These are phyloP conservation scores for Macropis europaea DNA, from an alignment of 2,888 invertebrate species.

Conservation along the genomic window DNA sequence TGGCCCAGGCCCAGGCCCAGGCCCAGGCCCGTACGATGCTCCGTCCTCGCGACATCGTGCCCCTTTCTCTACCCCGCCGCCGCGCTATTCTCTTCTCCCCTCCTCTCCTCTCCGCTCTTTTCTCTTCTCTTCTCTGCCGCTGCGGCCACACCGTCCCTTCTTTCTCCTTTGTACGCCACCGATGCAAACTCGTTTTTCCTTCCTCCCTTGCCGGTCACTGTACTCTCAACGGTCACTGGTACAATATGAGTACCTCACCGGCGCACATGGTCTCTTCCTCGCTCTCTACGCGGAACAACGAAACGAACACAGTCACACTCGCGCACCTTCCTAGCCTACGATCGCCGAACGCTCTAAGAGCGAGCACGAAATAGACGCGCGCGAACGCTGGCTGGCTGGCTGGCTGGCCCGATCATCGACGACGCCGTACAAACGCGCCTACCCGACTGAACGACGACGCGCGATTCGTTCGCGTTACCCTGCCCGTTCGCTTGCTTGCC, in stretches of 20 bases:
- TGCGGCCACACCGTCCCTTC: not conserved
- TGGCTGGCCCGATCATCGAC: constrained; percentile 26
- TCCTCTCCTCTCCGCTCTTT: not conserved
- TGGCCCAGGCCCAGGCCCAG: constrained; percentile 67
- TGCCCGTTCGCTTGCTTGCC: constrained; percentile 37
- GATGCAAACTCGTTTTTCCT: not conserved
- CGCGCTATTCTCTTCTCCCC: not conserved
- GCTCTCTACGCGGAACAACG: not conserved
- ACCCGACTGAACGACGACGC: constrained; percentile 65
- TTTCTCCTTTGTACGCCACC: not conserved
- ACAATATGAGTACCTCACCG: constrained; percentile 31
- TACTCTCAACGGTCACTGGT: constrained; percentile 23
- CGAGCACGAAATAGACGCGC: constrained; percentile 15
- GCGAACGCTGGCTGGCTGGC: not conserved
- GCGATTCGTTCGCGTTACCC: constrained; percentile 58
- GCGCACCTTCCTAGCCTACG: not conserved
- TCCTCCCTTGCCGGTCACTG: not conserved
- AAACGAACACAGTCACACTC: constrained; percentile 19
- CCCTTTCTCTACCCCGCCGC: not conserved
- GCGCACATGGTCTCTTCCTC: constrained; percentile 35
- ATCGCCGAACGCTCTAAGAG: not conserved
- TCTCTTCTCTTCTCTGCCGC: not conserved
- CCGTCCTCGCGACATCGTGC: constrained; percentile 12
- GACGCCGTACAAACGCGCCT: constrained; percentile 64
- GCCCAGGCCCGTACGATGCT: constrained; percentile 53